Conservation (phyloP, 2,113 vertebrate genomes). For the Paedocypris sp. region DNA sequence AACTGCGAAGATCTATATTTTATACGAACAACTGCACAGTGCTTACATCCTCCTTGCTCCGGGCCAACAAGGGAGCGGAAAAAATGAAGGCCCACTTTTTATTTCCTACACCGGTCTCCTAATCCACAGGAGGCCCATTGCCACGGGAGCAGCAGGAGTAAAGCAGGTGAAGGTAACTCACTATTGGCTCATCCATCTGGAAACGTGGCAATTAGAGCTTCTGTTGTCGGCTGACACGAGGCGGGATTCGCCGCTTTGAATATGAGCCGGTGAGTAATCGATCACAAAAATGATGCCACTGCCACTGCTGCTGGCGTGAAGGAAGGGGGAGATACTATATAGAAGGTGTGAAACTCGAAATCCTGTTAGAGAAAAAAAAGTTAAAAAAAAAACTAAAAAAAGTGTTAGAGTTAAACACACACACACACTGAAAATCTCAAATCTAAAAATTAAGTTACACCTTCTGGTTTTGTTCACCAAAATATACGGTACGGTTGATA, state of each 20-base stretch:
- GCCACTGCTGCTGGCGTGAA: neutral
- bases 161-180: constrained; percentile 6
- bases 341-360: too few relatives aligned
- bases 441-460: too few relatives aligned
- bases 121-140: neutral
- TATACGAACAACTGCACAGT: neutral
- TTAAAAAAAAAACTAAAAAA: too few relatives aligned
- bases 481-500: too few relatives aligned
- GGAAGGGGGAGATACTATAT: too few relatives aligned
- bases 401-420: too few relatives aligned
- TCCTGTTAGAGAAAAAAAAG: too few relatives aligned
- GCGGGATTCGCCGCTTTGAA: neutral
- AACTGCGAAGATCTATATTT: neutral
- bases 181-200: constrained; percentile 10
- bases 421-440: too few relatives aligned
- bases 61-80: neutral
- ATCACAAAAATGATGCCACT: neutral
- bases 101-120: neutral
- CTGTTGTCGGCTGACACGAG: neutral
- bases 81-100: neutral
- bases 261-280: neutral
- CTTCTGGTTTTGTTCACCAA: too few relatives aligned
- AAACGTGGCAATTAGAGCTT: constrained; percentile 3
- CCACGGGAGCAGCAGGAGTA: neutral
- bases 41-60: neutral